Percentiles rank a stretch among this genome's conserved stretches.
These are phyloP conservation scores for Notoglanidium macrostoma DNA, from an alignment of 2,797 vertebrate genomes.

Conservation along the genomic window DNA sequence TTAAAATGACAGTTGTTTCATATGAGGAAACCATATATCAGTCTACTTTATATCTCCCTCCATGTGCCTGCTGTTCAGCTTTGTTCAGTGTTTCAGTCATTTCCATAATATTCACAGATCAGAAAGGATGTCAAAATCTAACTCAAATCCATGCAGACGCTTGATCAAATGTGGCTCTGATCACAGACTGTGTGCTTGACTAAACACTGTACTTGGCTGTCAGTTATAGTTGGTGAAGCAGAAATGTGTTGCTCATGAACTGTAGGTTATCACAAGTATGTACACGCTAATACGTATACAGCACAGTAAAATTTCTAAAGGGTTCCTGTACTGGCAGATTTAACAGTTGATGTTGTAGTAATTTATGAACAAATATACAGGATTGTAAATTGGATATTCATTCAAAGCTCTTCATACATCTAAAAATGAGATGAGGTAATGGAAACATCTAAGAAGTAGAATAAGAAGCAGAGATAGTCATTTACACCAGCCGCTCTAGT, in stretches of 20 bases:
- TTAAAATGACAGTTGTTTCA: no score
- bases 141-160: background rate
- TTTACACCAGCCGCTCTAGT: background rate
- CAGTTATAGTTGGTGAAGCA: slow-evolving; percentile 25
- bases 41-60: background rate
- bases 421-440: background rate
- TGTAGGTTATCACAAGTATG: background rate
- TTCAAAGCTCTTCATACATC: background rate
- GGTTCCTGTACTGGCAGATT: background rate
- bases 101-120: slow-evolving; percentile 22
- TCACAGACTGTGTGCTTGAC: slow-evolving; percentile 19
- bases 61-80: background rate
- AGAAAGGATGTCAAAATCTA: background rate
- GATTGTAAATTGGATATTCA: background rate
- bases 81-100: background rate
- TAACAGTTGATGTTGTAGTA: background rate
- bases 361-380: background rate
- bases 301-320: background rate
- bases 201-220: slow-evolving; percentile 36
- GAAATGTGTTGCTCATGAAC: slow-evolving; percentile 2
- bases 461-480: background rate
- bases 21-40: background rate
- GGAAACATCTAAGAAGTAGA: background rate
- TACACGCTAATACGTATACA: background rate
- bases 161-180: slow-evolving; percentile 30